Percentiles rank a stretch among this genome's conserved stretches.
Evolutionary conservation across 2,888 invertebrate species (phyloP).

Genomic region (Melitaea athalia): DNA sequence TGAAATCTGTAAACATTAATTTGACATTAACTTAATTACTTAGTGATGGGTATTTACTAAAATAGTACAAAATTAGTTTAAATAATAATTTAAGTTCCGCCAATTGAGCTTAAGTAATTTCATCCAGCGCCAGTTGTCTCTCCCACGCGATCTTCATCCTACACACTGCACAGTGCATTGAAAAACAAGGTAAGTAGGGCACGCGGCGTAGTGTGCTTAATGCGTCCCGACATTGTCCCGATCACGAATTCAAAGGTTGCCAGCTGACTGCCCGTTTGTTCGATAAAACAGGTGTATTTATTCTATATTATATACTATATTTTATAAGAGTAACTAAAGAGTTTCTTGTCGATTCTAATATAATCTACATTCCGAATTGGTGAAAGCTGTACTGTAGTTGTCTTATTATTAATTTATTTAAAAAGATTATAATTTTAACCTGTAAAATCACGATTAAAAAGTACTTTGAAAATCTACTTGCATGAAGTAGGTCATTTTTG

Average conservation of each 20-base stretch:
- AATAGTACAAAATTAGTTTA: conserved; percentile 8
- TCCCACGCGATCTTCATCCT: conserved; percentile 33
- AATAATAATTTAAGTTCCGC: background rate
- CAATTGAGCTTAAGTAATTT: conserved; percentile 24
- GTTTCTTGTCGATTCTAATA: too few relatives aligned
- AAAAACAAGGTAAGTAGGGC: conserved; percentile 54
- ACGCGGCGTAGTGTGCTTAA: conserved; percentile 48
- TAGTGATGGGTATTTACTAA: background rate
- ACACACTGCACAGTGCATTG: conserved; percentile 35
- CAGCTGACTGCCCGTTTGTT: conserved; percentile 11
- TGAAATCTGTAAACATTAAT: background rate
- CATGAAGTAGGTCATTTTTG: too few relatives aligned
- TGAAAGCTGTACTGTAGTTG: too few relatives aligned
- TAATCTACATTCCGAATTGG: too few relatives aligned
- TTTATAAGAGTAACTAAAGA: too few relatives aligned
- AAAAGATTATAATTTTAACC: too few relatives aligned
- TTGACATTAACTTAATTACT: background rate
- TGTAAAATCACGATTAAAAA: too few relatives aligned
- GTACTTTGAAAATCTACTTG: too few relatives aligned
- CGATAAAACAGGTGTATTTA: background rate
- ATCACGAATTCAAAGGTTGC: conserved; percentile 21
- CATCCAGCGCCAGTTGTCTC: conserved; percentile 24
- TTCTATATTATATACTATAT: background rate
- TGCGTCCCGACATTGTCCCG: conserved; percentile 46
- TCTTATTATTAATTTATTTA: too few relatives aligned